Evolutionary conservation across 2,888 invertebrate genomes (phyloP), one percentile per base, ranked within the genome.

Genomic region (Drosophila macrothrix): DNA sequence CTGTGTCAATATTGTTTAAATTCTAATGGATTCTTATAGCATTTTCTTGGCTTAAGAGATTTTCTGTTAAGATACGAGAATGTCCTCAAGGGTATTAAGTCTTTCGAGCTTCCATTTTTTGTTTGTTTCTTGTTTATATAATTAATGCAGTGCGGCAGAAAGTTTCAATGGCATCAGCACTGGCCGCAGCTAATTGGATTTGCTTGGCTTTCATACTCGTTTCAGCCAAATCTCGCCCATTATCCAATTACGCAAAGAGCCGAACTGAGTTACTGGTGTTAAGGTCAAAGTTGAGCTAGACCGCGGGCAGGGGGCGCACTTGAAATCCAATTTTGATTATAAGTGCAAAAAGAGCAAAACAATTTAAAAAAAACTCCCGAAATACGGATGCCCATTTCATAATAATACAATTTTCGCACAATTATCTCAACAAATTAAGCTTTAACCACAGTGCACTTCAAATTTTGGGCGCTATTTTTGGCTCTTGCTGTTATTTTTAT

Each of bases 401-500:
- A 90, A 85, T 88, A 85, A 88, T 88, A 77, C 83, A 83, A 88
- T 88, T 90, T 84, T 71, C 64, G 80, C 77, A 83, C 87, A 87
- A 87, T 87, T 87, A 87, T 88, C 86, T 88, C 82, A 78, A 85
- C 89, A 88, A 87, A 88, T 87, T 90, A 85, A 82, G 90, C 82
- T 83, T 65, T 82, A 90, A 72, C 83, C 85, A 71, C 74, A 67
- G 81, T 73, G 77, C 75, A 67, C 67, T 64, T 55, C 16, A 49
- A 56, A 35, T 64, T n/a, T 54, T 41, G 5, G 28, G 10, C 22
- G 28, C 28, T 61, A 29, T 50, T 61, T 16, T 67, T 70, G 55
- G 69, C 76, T 43, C 41, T 52, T 63, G 54, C 60, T 76, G 64
- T 46, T 61, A 43, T 19, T 70, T 59, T 39, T 64, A 62, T 37